Base-by-base conservation (phyloP, 2,888 invertebrate genomes). In the Andrena minutula region DNA sequence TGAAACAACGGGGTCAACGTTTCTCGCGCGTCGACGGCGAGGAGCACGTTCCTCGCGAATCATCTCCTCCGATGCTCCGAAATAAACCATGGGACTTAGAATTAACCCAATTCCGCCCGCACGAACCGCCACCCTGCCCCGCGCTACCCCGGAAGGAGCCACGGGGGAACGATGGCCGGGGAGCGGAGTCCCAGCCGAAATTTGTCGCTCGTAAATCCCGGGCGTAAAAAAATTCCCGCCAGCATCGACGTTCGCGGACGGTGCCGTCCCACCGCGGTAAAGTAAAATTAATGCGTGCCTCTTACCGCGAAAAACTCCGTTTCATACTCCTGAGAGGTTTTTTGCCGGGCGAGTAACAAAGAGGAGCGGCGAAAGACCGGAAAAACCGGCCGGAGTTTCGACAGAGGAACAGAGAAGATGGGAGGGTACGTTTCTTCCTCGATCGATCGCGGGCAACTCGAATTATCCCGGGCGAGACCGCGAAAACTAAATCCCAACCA, bases 261-360 rank as follows among this genome's bases (percentile, higher is more conserved):
- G 10, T 10, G 23, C 47, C 56, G 23, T 71, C 35, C 66, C 53
- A 23, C 66, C 68, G 72, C 35, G 69, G 41, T 10, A 30, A 53
- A 75, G 63, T 58, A 73, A 75, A 75, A 79, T 79, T 72, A 79
- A 83, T 75, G 75, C 83, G 75, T 58, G 60, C 49, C 65, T 69
- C 23, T 75, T 35, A 26, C 61, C 47, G 8, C 28, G 58, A 75
- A 83, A 75, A 78, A 70, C 47, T 75, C 69, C 20, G 72, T 26
- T 70, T 84, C 83, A 83, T 84, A 84, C 83, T 56, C 30, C 61
- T 84, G 79, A 84, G 72, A 79, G 83, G 60, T 72, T 84, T 84
- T 75, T 84, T 84, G 72, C 65, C 71, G 16, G 20, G 3, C 41
- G 5, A 20, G 60, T 64, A 75, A 80, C 70, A 75, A 74, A 63